Evolutionary conservation across 2,888 invertebrate species (phyloP).

Genomic region (Azorinus chamasolen): DNA sequence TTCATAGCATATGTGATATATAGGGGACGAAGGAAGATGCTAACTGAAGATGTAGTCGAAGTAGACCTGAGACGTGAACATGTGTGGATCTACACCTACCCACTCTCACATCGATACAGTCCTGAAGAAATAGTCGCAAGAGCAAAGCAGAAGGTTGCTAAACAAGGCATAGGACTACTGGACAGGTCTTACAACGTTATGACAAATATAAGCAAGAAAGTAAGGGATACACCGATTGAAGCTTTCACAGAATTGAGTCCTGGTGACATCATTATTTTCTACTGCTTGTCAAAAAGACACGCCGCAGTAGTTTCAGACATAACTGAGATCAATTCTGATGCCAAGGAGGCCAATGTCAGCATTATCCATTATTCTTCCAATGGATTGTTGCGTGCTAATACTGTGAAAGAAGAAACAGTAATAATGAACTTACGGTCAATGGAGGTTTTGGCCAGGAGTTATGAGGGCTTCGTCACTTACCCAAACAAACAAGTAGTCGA

Average conservation of each 20-base stretch:
- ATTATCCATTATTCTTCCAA: constrained; percentile 39
- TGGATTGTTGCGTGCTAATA: constrained; percentile 18
- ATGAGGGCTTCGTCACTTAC: constrained; percentile 18
- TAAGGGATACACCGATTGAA: background rate
- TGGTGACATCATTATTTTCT: constrained; percentile 24
- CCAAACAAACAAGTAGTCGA: constrained; percentile 21
- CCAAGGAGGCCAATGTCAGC: constrained; percentile 8
- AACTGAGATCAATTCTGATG: background rate
- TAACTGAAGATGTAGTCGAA: constrained; percentile 19
- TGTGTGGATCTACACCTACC: constrained; percentile 34
- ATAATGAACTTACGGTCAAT: constrained; percentile 16
- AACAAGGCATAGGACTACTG: constrained; percentile 5
- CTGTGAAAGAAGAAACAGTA: constrained; percentile 29
- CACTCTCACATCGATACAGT: constrained; percentile 18
- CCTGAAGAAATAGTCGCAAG: constrained; percentile 20
- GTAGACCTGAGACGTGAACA: constrained; percentile 28
- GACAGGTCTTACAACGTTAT: constrained; percentile 19
- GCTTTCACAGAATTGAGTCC: constrained; percentile 14
- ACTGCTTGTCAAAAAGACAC: constrained; percentile 31
- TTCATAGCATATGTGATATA: constrained; percentile 32
- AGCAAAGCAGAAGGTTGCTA: constrained; percentile 10
- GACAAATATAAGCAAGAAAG: constrained; percentile 23
- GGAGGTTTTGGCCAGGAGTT: constrained; percentile 15
- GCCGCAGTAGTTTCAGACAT: constrained; percentile 26
- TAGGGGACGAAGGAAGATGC: constrained; percentile 8